Percentiles rank a stretch among this genome's conserved stretches.
Evolutionary conservation across 2,888 invertebrate genomes (phyloP).

Genomic region (Eupithecia subumbrata): DNA sequence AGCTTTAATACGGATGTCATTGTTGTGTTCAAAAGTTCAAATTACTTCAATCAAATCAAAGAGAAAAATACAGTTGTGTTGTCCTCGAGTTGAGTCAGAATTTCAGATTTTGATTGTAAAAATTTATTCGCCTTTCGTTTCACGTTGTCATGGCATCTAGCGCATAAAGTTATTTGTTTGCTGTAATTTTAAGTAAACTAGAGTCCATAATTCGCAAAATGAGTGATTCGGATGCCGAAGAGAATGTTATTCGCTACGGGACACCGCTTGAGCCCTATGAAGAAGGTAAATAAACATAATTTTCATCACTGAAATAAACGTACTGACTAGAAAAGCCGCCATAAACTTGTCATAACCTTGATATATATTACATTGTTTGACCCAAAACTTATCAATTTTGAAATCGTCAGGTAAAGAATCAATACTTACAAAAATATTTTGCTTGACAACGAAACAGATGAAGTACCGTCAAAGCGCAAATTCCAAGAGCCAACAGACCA

Average conservation of each 20-base stretch:
- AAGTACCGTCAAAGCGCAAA: conserved; percentile 91
- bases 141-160: no score
- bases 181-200: background rate
- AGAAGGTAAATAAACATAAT: conserved; percentile 86
- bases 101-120: no score
- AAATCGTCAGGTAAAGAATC: background rate
- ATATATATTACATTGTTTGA: no score
- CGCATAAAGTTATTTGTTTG: no score
- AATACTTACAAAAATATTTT: background rate
- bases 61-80: no score
- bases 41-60: no score
- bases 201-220: conserved; percentile 45
- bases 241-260: conserved; percentile 89
- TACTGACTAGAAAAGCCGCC: background rate
- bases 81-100: no score
- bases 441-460: conserved; percentile 84
- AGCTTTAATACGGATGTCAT: no score
- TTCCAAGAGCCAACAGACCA: conserved; percentile 90
- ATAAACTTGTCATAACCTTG: no score
- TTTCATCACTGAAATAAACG: background rate
- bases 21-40: no score
- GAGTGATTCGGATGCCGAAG: conserved; percentile 79
- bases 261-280: conserved; percentile 92
- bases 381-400: background rate
- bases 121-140: no score